phyloP scores from a whole-genome alignment of 2,113 vertebrate genomes.

The Mobula hypostoma region DNA sequence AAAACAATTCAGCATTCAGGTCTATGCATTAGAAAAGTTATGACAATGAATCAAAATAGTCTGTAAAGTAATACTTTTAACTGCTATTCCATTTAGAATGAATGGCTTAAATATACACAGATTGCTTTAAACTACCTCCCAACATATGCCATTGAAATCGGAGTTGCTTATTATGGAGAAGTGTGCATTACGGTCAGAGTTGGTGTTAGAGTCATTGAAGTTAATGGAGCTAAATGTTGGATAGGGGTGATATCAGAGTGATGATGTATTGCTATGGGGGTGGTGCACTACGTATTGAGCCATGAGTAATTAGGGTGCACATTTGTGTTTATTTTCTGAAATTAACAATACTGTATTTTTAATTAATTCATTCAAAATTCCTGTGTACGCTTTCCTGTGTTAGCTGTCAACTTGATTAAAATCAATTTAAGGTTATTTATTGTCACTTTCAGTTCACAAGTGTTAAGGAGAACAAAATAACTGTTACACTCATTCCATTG shows the following conservation, averaged over 20 bases:
- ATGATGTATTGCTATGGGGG: not conserved
- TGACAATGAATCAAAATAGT: not conserved
- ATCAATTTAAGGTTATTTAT: not conserved
- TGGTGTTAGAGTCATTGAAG: not conserved
- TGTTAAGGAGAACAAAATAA: no score
- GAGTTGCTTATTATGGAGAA: not conserved
- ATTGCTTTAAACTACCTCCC: not conserved
- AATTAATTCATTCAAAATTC: not conserved
- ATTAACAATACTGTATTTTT: not conserved
- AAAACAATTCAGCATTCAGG: not conserved
- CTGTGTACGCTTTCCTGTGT: not conserved
- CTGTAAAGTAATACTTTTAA: not conserved
- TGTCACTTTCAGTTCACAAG: no score
- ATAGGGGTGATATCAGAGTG: not conserved
- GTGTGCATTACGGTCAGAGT: not conserved
- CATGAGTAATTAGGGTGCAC: not conserved
- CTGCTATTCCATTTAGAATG: not conserved
- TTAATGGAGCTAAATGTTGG: not conserved
- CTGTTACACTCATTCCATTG: no score
- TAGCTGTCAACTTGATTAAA: not conserved
- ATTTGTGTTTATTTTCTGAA: not conserved
- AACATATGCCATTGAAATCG: not conserved
- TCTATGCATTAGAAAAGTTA: not conserved
- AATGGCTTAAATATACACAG: not conserved
- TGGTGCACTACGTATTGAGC: not conserved